Conservation (phyloP, 35 echinoderm and acorn worm genomes). For the Stichopus chloronotus region DNA sequence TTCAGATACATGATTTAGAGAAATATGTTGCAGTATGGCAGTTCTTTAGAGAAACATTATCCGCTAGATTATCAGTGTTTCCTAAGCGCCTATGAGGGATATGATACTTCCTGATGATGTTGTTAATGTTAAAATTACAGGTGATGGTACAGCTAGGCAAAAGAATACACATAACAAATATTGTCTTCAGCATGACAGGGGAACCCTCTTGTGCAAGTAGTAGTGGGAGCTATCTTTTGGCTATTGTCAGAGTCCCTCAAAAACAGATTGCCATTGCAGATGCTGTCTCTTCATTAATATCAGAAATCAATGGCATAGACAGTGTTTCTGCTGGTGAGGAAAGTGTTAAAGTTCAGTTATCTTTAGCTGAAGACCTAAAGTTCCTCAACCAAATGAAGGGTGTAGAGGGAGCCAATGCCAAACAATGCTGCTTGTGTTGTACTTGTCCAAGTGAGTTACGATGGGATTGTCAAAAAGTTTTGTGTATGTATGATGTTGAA, state of each 20-base stretch:
- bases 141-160: neutral
- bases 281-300: neutral
- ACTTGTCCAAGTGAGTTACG: constrained; percentile 56
- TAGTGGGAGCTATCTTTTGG: constrained; percentile 23
- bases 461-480: constrained; percentile 36
- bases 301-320: neutral
- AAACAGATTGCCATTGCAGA: constrained; percentile 12
- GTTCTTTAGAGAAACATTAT: constrained; percentile 33
- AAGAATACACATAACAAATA: neutral
- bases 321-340: neutral
- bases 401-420: constrained; percentile 29
- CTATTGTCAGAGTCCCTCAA: neutral
- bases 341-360: neutral
- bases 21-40: constrained; percentile 32
- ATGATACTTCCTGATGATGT: neutral
- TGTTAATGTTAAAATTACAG: neutral
- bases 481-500: constrained; percentile 47
- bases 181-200: neutral
- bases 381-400: constrained; percentile 49
- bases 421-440: constrained; percentile 61
- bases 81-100: no score
- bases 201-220: neutral
- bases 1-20: constrained; percentile 31
- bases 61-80: constrained; percentile 13
- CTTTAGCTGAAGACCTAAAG: neutral